Percentiles rank a stretch among this genome's conserved stretches.
Conservation (phyloP, 2,797 vertebrate species). For the Lepilemur septentrionalis region DNA sequence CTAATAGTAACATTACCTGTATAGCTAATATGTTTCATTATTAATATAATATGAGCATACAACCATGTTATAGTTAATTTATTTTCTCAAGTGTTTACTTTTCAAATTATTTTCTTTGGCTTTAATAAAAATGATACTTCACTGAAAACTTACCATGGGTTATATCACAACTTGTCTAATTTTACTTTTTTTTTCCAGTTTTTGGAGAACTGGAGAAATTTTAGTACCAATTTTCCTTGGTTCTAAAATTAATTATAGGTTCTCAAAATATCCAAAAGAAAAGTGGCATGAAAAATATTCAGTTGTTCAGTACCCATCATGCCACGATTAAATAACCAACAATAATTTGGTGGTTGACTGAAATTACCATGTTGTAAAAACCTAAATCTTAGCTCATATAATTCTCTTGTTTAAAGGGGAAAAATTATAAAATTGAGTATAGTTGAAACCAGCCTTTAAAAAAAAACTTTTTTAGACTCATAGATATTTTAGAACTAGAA, state of each 20-base stretch:
- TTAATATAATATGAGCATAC: not conserved
- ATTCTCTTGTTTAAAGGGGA: constrained; percentile 8
- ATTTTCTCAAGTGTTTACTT: constrained; percentile 7
- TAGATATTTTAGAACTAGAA: not conserved
- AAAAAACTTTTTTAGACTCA: not conserved
- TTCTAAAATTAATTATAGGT: constrained; percentile 36
- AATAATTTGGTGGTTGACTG: constrained; percentile 53
- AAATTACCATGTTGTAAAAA: constrained; percentile 48
- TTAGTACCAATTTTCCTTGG: not conserved
- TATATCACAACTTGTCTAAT: not conserved
- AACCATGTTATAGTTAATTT: not conserved
- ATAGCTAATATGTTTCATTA: not conserved
- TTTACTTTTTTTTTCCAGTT: not conserved
- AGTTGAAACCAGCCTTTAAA: not conserved
- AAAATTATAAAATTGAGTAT: not conserved
- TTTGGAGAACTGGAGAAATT: not conserved
- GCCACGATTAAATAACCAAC: constrained; percentile 54
- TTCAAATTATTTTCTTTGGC: not conserved
- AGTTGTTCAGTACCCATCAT: constrained; percentile 1
- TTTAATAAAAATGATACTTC: not conserved
- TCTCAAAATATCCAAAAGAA: constrained; percentile 45
- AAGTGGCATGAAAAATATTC: not conserved
- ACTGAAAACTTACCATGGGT: not conserved
- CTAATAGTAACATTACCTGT: not conserved
- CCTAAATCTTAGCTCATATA: constrained; percentile 25